Evolutionary conservation across 2,797 vertebrate genomes (phyloP).

Genomic region (Cheirogaleus major): DNA sequence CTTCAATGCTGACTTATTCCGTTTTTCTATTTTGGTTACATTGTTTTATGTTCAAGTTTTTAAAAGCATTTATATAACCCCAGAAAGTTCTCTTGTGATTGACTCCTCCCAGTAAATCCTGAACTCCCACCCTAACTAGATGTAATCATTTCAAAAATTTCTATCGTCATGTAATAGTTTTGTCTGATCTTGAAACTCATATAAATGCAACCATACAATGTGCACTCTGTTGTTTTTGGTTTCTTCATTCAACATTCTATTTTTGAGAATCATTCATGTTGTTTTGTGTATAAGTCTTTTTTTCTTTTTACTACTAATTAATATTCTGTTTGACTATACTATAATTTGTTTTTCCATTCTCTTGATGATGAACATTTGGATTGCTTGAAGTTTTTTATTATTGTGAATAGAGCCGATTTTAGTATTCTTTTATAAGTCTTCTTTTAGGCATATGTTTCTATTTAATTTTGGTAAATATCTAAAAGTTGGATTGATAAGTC

Average conservation of each 20-base stretch:
- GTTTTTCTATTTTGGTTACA: neutral
- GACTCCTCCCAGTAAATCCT: neutral
- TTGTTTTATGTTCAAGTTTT: neutral
- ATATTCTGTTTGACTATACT: neutral
- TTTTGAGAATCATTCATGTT: neutral
- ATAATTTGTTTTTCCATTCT: neutral
- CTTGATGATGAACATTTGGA: neutral
- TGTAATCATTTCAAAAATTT: neutral
- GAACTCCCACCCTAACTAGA: neutral
- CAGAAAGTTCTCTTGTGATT: neutral
- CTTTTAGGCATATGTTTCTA: neutral
- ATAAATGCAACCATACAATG: neutral
- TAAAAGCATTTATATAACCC: neutral
- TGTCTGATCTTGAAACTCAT: neutral
- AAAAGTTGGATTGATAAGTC: neutral
- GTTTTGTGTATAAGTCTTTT: neutral
- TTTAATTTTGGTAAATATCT: neutral
- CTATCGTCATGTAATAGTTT: neutral
- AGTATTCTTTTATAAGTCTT: neutral
- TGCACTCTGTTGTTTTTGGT: neutral
- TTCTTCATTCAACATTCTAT: neutral
- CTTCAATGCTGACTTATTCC: neutral
- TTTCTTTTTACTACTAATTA: neutral
- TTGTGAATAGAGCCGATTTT: neutral
- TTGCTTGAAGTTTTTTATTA: neutral